Evolutionary conservation across 1,140 invertebrate species (phyloP).

Genomic region (Zophobas atratus): DNA sequence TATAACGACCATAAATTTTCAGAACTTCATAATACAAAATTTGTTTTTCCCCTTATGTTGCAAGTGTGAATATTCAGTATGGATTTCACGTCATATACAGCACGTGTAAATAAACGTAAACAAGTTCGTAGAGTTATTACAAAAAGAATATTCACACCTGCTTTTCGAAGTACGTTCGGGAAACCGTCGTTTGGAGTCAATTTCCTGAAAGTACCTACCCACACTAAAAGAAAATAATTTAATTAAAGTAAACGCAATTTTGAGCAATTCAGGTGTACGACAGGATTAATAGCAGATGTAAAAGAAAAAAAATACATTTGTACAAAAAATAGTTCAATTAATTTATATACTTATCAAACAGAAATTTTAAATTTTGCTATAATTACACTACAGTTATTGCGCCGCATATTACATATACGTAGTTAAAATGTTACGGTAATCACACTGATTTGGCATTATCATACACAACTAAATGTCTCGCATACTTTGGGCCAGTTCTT

Average conservation of each 20-base stretch:
- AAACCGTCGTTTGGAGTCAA: background rate
- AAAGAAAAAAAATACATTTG: constrained; percentile 2
- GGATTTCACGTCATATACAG: constrained; percentile 40
- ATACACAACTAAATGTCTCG: constrained; percentile 40
- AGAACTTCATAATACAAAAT: constrained; percentile 41
- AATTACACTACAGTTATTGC: constrained; percentile 49
- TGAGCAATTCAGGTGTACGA: constrained; percentile 49
- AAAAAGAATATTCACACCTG: constrained; percentile 31
- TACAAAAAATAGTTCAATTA: constrained; percentile 15
- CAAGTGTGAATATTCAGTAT: constrained; percentile 39
- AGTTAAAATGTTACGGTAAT: constrained; percentile 43
- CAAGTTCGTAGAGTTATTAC: constrained; percentile 21
- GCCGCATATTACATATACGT: constrained; percentile 29
- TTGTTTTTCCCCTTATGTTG: constrained; percentile 36
- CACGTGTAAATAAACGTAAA: constrained; percentile 39
- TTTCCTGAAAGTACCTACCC: constrained; percentile 11
- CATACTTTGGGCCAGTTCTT: constrained; percentile 8
- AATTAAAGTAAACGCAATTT: constrained; percentile 27
- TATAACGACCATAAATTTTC: constrained; percentile 40
- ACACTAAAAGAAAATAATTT: background rate
- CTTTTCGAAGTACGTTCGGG: constrained; percentile 2
- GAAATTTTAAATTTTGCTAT: constrained; percentile 14
- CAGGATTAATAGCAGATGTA: constrained; percentile 13
- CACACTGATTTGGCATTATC: constrained; percentile 44
- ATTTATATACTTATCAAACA: background rate